phyloP scores from a whole-genome alignment of 2,797 vertebrate genomes.

The Lutra lutra region DNA sequence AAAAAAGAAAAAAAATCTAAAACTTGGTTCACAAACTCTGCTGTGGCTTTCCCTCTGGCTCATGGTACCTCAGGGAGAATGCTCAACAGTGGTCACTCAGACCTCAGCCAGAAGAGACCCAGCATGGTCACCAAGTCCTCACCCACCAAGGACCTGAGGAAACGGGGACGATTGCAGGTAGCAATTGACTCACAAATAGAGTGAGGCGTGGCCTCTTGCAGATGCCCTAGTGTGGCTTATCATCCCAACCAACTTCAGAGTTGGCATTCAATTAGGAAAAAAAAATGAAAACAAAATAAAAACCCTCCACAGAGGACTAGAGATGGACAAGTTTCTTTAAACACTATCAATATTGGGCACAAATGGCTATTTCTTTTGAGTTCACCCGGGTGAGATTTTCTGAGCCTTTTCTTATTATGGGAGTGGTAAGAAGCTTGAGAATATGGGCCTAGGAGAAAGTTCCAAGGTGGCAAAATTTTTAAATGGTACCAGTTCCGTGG shows the following conservation, averaged over 20 bases:
- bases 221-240: background rate
- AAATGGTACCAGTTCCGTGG: background rate
- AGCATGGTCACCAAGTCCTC: background rate
- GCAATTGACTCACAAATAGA: background rate
- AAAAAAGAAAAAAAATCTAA: background rate
- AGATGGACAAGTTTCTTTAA: background rate
- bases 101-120: background rate
- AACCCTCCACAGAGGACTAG: background rate
- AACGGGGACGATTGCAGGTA: background rate
- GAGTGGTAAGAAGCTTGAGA: background rate
- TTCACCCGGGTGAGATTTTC: background rate
- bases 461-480: background rate
- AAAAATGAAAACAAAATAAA: background rate
- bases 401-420: background rate
- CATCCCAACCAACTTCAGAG: background rate
- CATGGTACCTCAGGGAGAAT: background rate
- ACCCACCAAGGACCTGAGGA: background rate
- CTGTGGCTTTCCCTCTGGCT: background rate
- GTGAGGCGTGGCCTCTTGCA: background rate
- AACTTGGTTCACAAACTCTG: background rate
- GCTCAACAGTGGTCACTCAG: background rate
- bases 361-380: background rate
- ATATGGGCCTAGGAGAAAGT: background rate
- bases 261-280: background rate
- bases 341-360: background rate